A percentile compares a stretch with the other conserved stretches of the same genome.
phyloP scores from a whole-genome alignment of 2,888 invertebrate species.

The Xanthia icteritia region DNA sequence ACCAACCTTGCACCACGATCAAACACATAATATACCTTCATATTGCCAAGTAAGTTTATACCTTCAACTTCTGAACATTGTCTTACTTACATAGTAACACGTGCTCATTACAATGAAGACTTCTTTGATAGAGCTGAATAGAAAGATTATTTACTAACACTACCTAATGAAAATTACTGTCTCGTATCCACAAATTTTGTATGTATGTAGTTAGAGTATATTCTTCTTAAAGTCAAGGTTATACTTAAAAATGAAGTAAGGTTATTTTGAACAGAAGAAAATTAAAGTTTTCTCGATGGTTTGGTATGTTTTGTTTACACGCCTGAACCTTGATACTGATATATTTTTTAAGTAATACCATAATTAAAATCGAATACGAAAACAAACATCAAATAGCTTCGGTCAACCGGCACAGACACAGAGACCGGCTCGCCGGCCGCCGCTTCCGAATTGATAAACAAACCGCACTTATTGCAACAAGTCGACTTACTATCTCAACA shows the following conservation, averaged over 20 bases:
- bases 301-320: slow-evolving; percentile 18
- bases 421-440: slow-evolving; percentile 45
- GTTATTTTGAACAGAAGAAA: background rate
- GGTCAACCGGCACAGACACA: slow-evolving; percentile 41
- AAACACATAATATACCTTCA: slow-evolving; percentile 39
- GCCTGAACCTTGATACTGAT: background rate
- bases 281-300: background rate
- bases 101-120: slow-evolving; percentile 43
- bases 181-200: slow-evolving; percentile 19
- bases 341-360: background rate
- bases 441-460: slow-evolving; percentile 57
- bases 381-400: slow-evolving; percentile 41
- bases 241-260: background rate
- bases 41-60: slow-evolving; percentile 8
- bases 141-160: slow-evolving; percentile 11
- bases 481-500: slow-evolving; percentile 28
- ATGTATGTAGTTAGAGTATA: background rate
- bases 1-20: slow-evolving; percentile 77
- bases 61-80: slow-evolving; percentile 20
- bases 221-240: background rate
- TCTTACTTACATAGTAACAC: slow-evolving; percentile 21
- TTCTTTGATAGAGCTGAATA: slow-evolving; percentile 47
- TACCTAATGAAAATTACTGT: slow-evolving; percentile 30
- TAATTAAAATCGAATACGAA: slow-evolving; percentile 3
- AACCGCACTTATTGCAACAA: slow-evolving; percentile 44